Evolutionary conservation across 2,113 vertebrate species (phyloP), one percentile per base, ranked within the genome.

Genomic region (Pelecanus crispus): DNA sequence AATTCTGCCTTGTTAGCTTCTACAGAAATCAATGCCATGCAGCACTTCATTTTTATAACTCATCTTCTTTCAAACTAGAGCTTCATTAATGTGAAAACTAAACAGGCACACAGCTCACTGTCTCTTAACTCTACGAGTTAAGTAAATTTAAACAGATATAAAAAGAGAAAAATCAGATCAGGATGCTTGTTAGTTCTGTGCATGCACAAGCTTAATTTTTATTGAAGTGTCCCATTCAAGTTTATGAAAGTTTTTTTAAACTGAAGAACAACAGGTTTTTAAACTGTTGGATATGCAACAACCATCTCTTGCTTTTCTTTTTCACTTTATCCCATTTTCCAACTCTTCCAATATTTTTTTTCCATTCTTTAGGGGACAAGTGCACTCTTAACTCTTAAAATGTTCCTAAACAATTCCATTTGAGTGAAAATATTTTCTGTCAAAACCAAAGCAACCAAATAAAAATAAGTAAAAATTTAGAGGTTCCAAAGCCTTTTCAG

Each of bases 11-110:
- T 86, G 72, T 94, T 94, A 96, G 86, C 0, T 0, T 67, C 95
- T 92, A 79, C 68, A 96, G 88, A 94, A 95, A 96, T 96, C 95
- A 93, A 91, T 95, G 86, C 75, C 59, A 65, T 24, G 65, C 82
- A 94, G 80, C 55, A 90, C 79, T 96, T 92, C 25, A 55, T 81
- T 93, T 96, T 95, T 91, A 68, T 90, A 96, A 92, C 88, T 95
- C 88, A 96, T 90, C 88, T 92, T 92, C 95, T 93, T 94, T 92
- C 92, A 93, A 55, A 38, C 59, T 63, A 52, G 49, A 85, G 63
- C 93, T 88, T 94, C 92, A 94, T 91, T 94, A 94, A 90, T 24
- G 70, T 70, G 87, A 62, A 94, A 97, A 90, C 84, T 79, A 72
- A 96, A 70, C 87, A 95, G 85, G 58, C 94, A 91, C 87, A 88